Conservation (phyloP, 2,888 invertebrate species). For the Lasioglossum marginatum region DNA sequence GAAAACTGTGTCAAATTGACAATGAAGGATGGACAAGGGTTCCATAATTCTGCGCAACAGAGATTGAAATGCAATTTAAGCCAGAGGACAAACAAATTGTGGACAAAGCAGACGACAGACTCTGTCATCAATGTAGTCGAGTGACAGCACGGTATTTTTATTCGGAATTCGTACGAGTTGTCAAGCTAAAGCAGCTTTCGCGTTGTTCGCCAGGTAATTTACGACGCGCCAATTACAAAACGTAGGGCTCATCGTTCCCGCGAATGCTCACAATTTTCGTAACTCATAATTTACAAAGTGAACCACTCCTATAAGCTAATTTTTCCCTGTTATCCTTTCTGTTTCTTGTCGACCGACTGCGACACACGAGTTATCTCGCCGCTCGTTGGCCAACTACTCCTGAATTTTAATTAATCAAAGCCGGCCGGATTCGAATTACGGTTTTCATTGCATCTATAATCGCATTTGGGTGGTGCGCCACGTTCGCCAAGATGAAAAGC, state of each 20-base stretch:
- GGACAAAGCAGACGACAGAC: neutral
- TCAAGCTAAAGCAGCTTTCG: constrained; percentile 2
- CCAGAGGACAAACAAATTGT: neutral
- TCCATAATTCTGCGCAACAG: too few species aligned
- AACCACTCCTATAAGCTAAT: constrained; percentile 12
- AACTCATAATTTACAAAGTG: constrained; percentile 24
- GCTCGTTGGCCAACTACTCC: constrained; percentile 27
- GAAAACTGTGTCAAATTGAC: too few species aligned
- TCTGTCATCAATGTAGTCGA: neutral
- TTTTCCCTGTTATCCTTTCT: constrained; percentile 13
- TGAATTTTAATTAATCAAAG: constrained; percentile 49
- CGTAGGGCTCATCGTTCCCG: constrained; percentile 16
- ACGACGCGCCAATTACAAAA: constrained; percentile 31
- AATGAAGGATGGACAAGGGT: too few species aligned
- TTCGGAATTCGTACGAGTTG: neutral
- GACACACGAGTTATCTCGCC: constrained; percentile 6
- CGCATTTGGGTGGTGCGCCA: neutral
- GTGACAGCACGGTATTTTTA: neutral
- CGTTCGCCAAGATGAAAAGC: constrained; percentile 22
- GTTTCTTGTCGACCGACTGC: neutral
- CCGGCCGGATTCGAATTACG: constrained; percentile 13
- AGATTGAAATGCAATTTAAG: neutral
- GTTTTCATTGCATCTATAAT: neutral
- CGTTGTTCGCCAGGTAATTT: constrained; percentile 26
- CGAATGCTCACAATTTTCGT: neutral